A percentile compares a stretch with the other conserved stretches of the same genome.
Evolutionary conservation across 1,140 invertebrate species (phyloP).

Genomic region (Neotoxoptera formosana): DNA sequence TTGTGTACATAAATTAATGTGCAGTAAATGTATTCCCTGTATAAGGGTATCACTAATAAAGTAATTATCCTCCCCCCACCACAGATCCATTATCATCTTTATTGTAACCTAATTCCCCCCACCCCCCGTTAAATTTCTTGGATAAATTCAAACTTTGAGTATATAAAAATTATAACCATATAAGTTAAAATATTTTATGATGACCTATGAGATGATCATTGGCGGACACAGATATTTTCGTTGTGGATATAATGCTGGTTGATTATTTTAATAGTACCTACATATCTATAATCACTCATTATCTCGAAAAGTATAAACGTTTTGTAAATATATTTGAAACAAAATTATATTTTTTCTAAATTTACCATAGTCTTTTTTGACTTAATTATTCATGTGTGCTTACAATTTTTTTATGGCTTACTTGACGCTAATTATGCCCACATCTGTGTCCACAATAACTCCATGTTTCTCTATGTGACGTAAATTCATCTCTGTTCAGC

Average conservation of each 20-base stretch:
- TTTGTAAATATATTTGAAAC: neutral
- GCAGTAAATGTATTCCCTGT: neutral
- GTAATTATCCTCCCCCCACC: neutral
- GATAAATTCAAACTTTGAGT: neutral
- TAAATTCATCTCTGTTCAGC: neutral
- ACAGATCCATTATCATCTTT: neutral
- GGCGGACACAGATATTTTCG: neutral
- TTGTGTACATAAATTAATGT: slow-evolving; percentile 12
- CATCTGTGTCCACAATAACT: neutral
- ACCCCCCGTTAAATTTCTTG: neutral
- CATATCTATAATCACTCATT: neutral
- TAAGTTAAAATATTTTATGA: neutral
- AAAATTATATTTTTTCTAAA: neutral
- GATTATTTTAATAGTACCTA: neutral
- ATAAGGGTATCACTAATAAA: neutral
- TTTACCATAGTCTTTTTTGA: no score
- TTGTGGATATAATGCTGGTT: neutral
- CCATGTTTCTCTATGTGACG: neutral
- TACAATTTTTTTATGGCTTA: no score
- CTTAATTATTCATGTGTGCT: no score
- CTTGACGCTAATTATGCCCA: no score
- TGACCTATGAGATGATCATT: neutral
- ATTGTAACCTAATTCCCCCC: neutral
- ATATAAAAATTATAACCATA: neutral
- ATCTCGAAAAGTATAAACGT: neutral